Evolutionary conservation across 2,113 vertebrate genomes (phyloP).

Genomic region (Paraplagusia blochii): DNA sequence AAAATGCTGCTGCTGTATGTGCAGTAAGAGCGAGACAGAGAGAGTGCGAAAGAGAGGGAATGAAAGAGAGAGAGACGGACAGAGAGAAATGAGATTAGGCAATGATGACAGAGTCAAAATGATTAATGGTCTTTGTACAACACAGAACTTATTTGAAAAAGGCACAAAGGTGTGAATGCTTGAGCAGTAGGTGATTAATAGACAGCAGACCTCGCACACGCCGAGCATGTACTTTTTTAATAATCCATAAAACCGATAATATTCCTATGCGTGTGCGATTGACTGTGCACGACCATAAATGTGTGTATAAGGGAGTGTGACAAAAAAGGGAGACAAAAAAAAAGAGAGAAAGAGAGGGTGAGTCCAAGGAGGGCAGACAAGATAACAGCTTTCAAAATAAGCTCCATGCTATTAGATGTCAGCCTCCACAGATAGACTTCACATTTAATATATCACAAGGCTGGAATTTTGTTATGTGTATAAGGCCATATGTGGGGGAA

Average conservation of each 20-base stretch:
- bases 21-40: background rate
- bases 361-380: conserved; percentile 6
- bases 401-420: conserved; percentile 55
- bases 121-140: conserved; percentile 45
- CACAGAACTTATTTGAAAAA: conserved; percentile 24
- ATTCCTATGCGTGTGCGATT: background rate
- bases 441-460: conserved; percentile 34
- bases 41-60: no score
- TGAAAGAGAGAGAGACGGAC: no score
- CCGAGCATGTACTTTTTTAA: background rate
- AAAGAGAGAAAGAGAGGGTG: background rate
- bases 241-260: conserved; percentile 3
- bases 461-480: no score
- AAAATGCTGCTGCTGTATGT: no score
- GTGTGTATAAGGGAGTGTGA: background rate
- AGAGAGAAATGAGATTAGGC: background rate
- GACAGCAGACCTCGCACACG: conserved; percentile 2
- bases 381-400: conserved; percentile 51
- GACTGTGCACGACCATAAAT: background rate
- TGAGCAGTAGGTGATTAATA: conserved; percentile 27
- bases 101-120: conserved; percentile 29
- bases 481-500: no score
- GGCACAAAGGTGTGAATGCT: conserved; percentile 36
- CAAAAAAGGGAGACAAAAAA: no score
- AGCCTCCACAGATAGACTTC: conserved; percentile 33